phyloP scores from a whole-genome alignment of 1,140 invertebrate species.

The Diachasmimorpha longicaudata region DNA sequence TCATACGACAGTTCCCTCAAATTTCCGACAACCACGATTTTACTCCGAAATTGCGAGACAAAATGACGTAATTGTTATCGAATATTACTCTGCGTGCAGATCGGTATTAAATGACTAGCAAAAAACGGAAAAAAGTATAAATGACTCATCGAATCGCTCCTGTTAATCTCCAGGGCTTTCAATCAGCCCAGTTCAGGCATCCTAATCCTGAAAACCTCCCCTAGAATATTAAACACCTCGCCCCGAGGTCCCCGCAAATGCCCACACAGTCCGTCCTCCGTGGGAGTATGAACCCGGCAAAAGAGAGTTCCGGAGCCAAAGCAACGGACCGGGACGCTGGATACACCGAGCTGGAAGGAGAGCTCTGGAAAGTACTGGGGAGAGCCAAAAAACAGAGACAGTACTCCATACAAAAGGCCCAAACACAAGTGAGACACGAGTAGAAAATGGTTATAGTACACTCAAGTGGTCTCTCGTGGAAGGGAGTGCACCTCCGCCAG shows the following conservation, averaged over 20 bases:
- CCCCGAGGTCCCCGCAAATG: neutral
- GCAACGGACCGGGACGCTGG: constrained; percentile 21
- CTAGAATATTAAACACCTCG: too few relatives aligned
- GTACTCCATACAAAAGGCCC: neutral
- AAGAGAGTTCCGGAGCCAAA: constrained; percentile 19
- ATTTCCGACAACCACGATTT: too few relatives aligned
- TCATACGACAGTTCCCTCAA: too few relatives aligned
- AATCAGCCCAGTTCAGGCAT: too few relatives aligned
- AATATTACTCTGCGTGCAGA: too few relatives aligned
- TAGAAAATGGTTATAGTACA: constrained; percentile 9
- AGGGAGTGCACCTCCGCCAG: neutral
- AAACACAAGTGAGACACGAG: constrained; percentile 37
- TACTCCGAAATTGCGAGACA: too few relatives aligned
- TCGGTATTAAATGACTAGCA: too few relatives aligned
- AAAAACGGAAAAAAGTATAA: too few relatives aligned
- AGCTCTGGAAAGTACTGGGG: constrained; percentile 11
- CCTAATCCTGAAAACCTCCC: too few relatives aligned
- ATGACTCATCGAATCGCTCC: too few relatives aligned
- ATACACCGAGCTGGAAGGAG: constrained; percentile 13
- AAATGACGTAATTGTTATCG: too few relatives aligned
- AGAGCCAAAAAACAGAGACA: constrained; percentile 9
- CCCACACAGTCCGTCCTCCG: constrained; percentile 1
- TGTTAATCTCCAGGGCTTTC: too few relatives aligned
- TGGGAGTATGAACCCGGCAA: constrained; percentile 30
- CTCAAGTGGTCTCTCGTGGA: constrained; percentile 15